Conservation (phyloP, 2,888 invertebrate species). For the Microctonus brassicae region DNA sequence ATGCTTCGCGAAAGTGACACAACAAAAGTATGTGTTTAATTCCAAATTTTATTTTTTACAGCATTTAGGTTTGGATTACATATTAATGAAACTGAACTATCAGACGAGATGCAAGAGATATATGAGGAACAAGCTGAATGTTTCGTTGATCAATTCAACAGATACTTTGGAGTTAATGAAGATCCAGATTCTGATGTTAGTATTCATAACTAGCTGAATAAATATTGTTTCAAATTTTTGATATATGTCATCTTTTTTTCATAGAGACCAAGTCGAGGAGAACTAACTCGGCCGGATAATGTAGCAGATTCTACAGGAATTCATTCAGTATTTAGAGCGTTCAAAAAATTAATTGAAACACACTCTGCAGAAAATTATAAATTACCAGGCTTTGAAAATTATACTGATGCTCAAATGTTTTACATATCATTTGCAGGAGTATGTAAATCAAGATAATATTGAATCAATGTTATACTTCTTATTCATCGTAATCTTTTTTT, state of each 20-base stretch:
- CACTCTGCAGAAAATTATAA: conserved; percentile 59
- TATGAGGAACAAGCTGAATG: conserved; percentile 42
- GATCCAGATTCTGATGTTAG: not conserved
- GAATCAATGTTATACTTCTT: not conserved
- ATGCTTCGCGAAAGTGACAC: not conserved
- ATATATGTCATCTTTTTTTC: not conserved
- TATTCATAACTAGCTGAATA: not conserved
- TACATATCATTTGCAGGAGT: conserved; percentile 73
- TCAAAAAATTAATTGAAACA: conserved; percentile 55
- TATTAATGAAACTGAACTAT: not conserved
- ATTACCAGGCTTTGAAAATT: conserved; percentile 76
- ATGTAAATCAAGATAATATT: not conserved
- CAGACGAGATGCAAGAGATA: conserved; percentile 33
- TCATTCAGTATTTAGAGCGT: conserved; percentile 80
- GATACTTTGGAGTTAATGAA: conserved; percentile 19
- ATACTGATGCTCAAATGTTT: conserved; percentile 79
- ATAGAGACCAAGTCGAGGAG: conserved; percentile 12
- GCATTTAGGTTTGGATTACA: conserved; percentile 31
- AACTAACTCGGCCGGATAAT: conserved; percentile 73
- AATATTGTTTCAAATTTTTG: not conserved
- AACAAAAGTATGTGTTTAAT: not conserved
- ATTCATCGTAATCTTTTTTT: not conserved
- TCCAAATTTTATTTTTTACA: not conserved
- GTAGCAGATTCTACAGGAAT: conserved; percentile 89
- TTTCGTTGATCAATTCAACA: conserved; percentile 47